Conservation (phyloP, 2,888 invertebrate genomes). For the Cinara cedri region DNA sequence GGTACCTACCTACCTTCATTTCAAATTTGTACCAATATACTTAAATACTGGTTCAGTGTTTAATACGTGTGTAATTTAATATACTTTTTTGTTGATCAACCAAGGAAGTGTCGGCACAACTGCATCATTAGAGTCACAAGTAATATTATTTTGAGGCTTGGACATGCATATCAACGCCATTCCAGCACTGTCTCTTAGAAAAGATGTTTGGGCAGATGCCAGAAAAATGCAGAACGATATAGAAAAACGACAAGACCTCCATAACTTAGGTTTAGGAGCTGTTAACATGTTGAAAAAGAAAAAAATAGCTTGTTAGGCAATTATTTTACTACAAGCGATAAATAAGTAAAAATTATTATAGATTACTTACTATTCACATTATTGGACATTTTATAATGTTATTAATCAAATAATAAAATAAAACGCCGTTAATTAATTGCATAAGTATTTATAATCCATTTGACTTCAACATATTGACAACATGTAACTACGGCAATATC, state of each 20-base stretch:
- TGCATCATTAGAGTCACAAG: conserved; percentile 4
- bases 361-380: neutral
- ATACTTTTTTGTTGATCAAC: conserved; percentile 10
- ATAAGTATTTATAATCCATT: too few relatives aligned
- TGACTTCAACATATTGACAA: neutral
- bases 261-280: conserved; percentile 8
- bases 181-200: conserved; percentile 32
- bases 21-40: too few relatives aligned
- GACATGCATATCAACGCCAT: conserved; percentile 43
- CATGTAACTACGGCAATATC: neutral
- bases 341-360: neutral
- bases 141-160: neutral
- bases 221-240: conserved; percentile 20
- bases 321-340: neutral
- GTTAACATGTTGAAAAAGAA: neutral
- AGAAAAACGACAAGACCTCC: conserved; percentile 29
- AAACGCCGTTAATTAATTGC: too few relatives aligned
- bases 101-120: conserved; percentile 10
- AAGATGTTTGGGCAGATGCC: neutral
- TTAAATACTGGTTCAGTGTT: too few relatives aligned
- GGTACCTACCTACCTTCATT: too few relatives aligned
- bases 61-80: neutral
- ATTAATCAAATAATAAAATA: neutral
- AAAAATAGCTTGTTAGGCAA: neutral
- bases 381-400: neutral